A percentile compares a stretch with the other conserved stretches of the same genome.
Evolutionary conservation across 2,113 vertebrate genomes (phyloP).

Genomic region (human): DNA sequence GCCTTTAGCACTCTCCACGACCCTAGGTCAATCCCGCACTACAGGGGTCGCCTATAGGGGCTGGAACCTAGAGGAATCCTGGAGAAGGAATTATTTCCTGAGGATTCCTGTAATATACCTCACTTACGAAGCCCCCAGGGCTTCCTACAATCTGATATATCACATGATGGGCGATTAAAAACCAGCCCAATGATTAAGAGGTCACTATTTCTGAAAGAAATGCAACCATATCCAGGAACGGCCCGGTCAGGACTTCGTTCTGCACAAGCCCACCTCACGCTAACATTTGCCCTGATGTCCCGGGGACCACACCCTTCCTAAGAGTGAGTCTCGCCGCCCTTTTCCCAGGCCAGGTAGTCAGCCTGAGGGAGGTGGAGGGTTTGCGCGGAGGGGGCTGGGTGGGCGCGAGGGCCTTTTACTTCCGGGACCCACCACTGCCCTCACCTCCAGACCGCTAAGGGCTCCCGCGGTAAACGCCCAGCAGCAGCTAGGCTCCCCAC

Average conservation of each 20-base stretch:
- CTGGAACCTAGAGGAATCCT: neutral
- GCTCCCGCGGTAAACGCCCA: fast-evolving
- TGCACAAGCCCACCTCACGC: neutral
- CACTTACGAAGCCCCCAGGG: neutral
- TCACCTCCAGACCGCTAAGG: fast-evolving
- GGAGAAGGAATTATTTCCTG: neutral
- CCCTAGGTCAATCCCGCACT: neutral
- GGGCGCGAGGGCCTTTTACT: fast-evolving
- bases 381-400: fast-evolving
- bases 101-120: neutral
- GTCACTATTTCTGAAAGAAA: neutral
- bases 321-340: too few relatives aligned
- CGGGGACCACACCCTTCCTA: neutral
- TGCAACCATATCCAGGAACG: neutral
- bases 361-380: fast-evolving
- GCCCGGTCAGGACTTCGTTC: fast-evolving
- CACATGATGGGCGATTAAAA: neutral
- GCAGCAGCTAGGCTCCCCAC: fast-evolving
- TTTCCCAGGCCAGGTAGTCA: neutral
- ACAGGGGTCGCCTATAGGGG: neutral
- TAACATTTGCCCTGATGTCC: fast-evolving
- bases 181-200: neutral
- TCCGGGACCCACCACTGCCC: fast-evolving
- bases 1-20: neutral
- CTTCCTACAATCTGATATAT: neutral